These are phyloP conservation scores for Urocyon cinereoargenteus DNA, from an alignment of 2,797 vertebrate species.

Conservation along the genomic window DNA sequence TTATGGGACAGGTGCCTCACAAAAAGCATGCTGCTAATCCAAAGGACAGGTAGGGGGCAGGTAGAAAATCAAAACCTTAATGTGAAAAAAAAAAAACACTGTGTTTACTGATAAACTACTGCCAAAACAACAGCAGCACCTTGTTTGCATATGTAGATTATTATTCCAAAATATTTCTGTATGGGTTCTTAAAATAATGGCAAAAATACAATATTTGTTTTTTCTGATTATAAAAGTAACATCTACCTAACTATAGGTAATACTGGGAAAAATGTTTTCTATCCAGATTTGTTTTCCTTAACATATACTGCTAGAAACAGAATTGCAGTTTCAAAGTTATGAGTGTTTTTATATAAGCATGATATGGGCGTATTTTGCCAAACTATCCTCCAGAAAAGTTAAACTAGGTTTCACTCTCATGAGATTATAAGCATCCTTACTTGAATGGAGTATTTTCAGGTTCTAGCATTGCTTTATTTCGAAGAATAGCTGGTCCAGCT, in stretches of 20 bases:
- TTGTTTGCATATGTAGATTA: not conserved
- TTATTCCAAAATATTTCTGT: slow-evolving; percentile 24
- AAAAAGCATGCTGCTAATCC: not conserved
- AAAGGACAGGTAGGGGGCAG: not conserved
- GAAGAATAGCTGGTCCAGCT: slow-evolving; percentile 94
- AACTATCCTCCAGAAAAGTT: not conserved
- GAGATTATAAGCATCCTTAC: slow-evolving; percentile 86
- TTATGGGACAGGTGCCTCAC: not conserved
- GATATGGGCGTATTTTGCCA: not conserved
- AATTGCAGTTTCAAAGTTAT: not conserved
- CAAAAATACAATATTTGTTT: not conserved
- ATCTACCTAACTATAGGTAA: slow-evolving; percentile 11
- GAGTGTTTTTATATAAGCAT: not conserved
- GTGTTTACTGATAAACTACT: slow-evolving; percentile 27
- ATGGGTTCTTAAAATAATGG: slow-evolving; percentile 25
- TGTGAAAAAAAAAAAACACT: too few species aligned
- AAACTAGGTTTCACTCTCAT: not conserved
- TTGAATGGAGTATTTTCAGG: slow-evolving; percentile 99
- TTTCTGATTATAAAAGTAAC: slow-evolving; percentile 45
- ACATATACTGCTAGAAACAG: not conserved
- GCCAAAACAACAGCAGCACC: slow-evolving; percentile 12
- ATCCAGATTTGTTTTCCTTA: slow-evolving; percentile 13
- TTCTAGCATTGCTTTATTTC: slow-evolving; percentile 98
- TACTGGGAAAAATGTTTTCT: not conserved
- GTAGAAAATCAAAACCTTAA: not conserved